Base-by-base conservation (phyloP, 2,797 vertebrate genomes). In the Echeneis naucrates region DNA sequence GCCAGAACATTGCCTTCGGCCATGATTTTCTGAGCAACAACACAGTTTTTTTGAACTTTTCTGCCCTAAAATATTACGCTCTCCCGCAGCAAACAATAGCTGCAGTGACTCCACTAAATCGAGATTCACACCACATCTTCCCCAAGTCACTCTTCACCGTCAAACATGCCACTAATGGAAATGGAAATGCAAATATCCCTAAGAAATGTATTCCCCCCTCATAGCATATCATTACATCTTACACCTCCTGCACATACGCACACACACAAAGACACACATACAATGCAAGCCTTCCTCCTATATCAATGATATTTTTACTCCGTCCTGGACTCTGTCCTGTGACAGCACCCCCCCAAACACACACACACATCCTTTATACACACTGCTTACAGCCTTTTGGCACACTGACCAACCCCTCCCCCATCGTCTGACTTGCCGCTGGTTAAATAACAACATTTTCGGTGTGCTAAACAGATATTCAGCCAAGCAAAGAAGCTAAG, bases 291-390 rank as follows among this genome's bases (percentile, higher is more conserved):
- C 35, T 8, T 53, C 53, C 2, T 64, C 65, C 66, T 57, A 54
- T 72, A 69, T 77, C 57, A 32, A 33, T 53, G 52, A 40, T 87
- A 83, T 90, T 87, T 89, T 77, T 85, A 81, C 66, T 68, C 44
- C 42, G 61, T 56, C 60, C 65, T 60, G 56, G 58, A 47, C 44
- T 77, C 38, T 62, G 74, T 40, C 65, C 53, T 54, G 58, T 68
- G 33, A 78, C 47, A 78, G 68, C 79, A 73, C 71, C 53, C 40
- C 5, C 42, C 17, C 48, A 26, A 3, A 59, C 40, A 50, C 40
- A 71, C 55, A 57, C 42, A 47, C 33, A n/a, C 42, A 30, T 4
- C 58, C 38, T 52, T 32, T 55, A 40, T 38, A 51, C 48, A 64
- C 60, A 42, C 38, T 7, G 21, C 16, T 50, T 27, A 78, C 50